Percentiles rank a stretch among this genome's conserved stretches.
Conservation (phyloP, 2,113 vertebrate species). For the Cettia cetti region DNA sequence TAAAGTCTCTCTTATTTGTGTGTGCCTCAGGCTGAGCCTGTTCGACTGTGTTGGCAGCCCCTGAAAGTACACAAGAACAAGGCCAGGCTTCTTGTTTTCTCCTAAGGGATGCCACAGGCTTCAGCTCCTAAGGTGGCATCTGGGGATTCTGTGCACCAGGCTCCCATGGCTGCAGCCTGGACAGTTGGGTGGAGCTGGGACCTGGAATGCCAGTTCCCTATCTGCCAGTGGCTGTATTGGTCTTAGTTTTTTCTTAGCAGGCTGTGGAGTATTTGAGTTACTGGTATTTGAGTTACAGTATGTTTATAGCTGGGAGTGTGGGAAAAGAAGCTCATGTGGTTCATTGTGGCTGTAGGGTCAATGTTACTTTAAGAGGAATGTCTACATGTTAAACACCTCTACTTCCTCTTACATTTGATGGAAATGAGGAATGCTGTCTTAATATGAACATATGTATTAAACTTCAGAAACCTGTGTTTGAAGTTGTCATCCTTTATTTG, state of each 20-base stretch:
- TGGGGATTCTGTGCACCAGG: background rate
- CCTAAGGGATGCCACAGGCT: background rate
- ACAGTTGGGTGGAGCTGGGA: background rate
- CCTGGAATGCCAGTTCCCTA: background rate
- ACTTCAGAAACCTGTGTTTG: background rate
- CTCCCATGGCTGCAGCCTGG: fast-evolving
- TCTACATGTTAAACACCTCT: background rate
- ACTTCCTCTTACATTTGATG: background rate
- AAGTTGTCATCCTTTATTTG: background rate
- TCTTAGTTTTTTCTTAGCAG: background rate
- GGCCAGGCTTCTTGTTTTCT: background rate
- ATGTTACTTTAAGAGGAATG: background rate
- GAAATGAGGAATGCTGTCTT: background rate
- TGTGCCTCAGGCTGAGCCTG: background rate
- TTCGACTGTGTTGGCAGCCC: background rate
- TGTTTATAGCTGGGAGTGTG: background rate
- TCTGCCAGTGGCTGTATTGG: background rate
- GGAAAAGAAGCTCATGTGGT: background rate
- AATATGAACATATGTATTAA: background rate
- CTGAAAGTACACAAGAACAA: background rate
- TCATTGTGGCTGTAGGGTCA: background rate
- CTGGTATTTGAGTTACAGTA: background rate
- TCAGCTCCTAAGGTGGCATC: background rate
- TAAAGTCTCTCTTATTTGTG: background rate
- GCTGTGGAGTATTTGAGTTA: background rate